Base-by-base conservation (phyloP, 2,888 invertebrate genomes). In the Chalcis sispes region DNA sequence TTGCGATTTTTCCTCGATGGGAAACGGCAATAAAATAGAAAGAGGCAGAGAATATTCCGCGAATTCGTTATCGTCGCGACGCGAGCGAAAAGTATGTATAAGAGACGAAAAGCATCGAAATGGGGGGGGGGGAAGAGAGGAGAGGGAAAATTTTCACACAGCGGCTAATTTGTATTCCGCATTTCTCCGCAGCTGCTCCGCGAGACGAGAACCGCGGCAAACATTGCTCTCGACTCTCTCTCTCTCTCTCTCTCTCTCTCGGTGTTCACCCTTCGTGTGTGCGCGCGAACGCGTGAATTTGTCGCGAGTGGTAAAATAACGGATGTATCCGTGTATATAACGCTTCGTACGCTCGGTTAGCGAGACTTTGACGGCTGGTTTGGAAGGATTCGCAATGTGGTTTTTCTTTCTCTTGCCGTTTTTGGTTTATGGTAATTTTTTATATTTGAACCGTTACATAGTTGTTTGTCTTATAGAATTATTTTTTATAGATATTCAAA, bases 111-210 rank as follows among this genome's bases (percentile, higher is more conserved):
- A 36, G 36, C 10, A 10, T 36, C 4, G 4, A 36, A 7, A 36
- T 36, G 4, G 5, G 36, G 5, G 36, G 10, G 13, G 2, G 8
- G 23, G 20, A 20, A 36, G 40, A 65, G 65, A 72, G 72, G 70
- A 73, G 52, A 20, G 29, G 70, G 65, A 61, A 71, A 71, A 81
- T 77, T 80, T n/a, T 81, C 72, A 46, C 62, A n/a, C n/a, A n/a
- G n/a, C 58, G 81, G 81, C 81, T 83, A 86, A 87, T 87, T 86
- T 86, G 86, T 87, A 86, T 86, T 87, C 86, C 82, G 82, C 84
- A 85, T 86, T 86, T 84, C 85, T 84, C 86, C 80, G n/a, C n/a
- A 83, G 81, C 79, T 81, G 78, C n/a, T n/a, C n/a, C n/a, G 71
- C 78, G 78, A 56, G 66, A 46, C 59, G 70, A 18, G 3, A 80